phyloP scores from a whole-genome alignment of 2,113 vertebrate species.

The Protobothrops mucrosquamatus region DNA sequence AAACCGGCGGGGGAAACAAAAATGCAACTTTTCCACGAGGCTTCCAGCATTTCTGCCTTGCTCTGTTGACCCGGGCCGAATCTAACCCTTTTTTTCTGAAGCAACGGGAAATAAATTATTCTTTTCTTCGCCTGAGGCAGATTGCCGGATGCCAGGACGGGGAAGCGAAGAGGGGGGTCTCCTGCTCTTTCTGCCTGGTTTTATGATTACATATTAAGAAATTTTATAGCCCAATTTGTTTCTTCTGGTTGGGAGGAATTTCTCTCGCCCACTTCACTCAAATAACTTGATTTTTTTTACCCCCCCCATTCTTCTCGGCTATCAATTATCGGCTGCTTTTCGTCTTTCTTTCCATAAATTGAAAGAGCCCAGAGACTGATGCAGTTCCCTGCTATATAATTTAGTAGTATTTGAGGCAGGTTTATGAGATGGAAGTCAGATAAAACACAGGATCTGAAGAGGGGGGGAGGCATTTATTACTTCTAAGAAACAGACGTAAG shows the following conservation, averaged over 20 bases:
- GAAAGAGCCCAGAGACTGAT: conserved; percentile 65
- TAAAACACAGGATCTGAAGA: conserved; percentile 68
- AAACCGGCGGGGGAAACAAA: not conserved
- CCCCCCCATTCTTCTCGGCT: conserved; percentile 51
- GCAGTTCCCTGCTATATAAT: conserved; percentile 61
- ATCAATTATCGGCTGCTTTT: conserved; percentile 68
- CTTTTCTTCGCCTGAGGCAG: conserved; percentile 45
- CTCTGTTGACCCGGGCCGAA: conserved; percentile 28
- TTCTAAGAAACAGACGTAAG: conserved; percentile 69
- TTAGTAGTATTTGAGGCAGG: conserved; percentile 63
- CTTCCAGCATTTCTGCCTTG: not conserved
- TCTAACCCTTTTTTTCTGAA: not conserved
- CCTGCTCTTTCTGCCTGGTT: conserved; percentile 41
- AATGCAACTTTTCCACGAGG: not conserved
- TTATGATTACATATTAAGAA: conserved; percentile 74
- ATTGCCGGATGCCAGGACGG: conserved; percentile 31
- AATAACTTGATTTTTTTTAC: conserved; percentile 68
- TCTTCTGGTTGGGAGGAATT: conserved; percentile 36
- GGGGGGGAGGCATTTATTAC: conserved; percentile 69
- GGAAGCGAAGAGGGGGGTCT: conserved; percentile 35
- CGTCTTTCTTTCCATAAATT: conserved; percentile 43
- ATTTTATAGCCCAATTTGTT: conserved; percentile 78
- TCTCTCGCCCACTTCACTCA: not conserved
- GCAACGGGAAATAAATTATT: conserved; percentile 58
- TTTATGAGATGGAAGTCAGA: conserved; percentile 68